These are phyloP conservation scores for Hypolimnas misippus DNA, from an alignment of 2,888 invertebrate genomes.

Conservation along the genomic window DNA sequence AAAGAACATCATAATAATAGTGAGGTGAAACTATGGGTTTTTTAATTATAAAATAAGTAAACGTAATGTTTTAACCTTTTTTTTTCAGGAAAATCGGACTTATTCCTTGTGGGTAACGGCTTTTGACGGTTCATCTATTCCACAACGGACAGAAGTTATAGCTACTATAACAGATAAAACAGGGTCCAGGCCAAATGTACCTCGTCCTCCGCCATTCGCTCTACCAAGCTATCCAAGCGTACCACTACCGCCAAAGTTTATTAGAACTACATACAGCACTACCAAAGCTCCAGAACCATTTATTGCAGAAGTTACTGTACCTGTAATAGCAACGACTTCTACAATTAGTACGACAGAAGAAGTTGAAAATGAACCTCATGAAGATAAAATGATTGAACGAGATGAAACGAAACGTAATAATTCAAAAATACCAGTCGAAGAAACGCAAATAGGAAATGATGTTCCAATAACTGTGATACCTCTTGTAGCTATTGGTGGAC, in stretches of 20 bases:
- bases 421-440: conserved; percentile 58
- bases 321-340: conserved; percentile 61
- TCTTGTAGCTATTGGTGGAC: conserved; percentile 87
- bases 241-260: conserved; percentile 52
- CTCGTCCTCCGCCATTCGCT: conserved; percentile 60
- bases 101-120: conserved; percentile 77
- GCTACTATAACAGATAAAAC: conserved; percentile 68
- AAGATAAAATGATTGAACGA: conserved; percentile 48
- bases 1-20: background rate
- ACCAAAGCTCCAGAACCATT: conserved; percentile 63
- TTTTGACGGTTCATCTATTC: conserved; percentile 66
- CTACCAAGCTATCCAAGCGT: conserved; percentile 53
- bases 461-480: conserved; percentile 87
- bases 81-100: conserved; percentile 72
- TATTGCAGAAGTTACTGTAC: conserved; percentile 60
- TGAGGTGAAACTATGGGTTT: no score
- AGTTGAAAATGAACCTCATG: conserved; percentile 57
- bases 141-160: conserved; percentile 70
- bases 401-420: conserved; percentile 57
- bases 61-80: no score
- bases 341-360: conserved; percentile 54
- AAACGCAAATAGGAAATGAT: conserved; percentile 69
- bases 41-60: no score
- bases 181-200: conserved; percentile 57
- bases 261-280: conserved; percentile 55